Percentiles rank a stretch among this genome's conserved stretches.
Conservation (phyloP, 1,140 invertebrate species). For the Drosophila trapezifrons region DNA sequence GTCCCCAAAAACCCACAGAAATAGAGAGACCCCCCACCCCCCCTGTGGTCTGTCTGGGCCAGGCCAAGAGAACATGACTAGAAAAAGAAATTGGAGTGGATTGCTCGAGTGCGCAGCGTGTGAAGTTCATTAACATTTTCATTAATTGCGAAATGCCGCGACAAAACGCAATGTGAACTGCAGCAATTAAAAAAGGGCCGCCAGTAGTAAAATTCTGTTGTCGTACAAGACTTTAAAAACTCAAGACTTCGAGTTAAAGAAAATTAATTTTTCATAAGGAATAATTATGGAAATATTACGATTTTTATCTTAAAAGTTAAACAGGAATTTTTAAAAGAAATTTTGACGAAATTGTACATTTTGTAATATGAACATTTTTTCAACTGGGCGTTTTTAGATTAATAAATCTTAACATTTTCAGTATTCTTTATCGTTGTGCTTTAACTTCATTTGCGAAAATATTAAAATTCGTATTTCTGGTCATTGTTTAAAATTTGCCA, state of each 20-base stretch:
- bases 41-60: slow-evolving; percentile 33
- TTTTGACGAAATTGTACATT: no score
- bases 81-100: slow-evolving; percentile 58
- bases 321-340: no score
- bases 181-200: slow-evolving; percentile 65
- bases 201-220: slow-evolving; percentile 24
- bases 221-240: not conserved
- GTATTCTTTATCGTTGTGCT: no score
- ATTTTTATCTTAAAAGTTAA: no score
- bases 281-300: no score
- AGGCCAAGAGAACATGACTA: slow-evolving; percentile 51
- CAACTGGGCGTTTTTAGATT: no score
- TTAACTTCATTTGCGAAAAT: no score
- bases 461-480: no score
- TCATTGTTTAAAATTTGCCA: no score
- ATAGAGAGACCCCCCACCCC: slow-evolving; percentile 24
- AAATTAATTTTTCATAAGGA: no score
- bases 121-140: slow-evolving; percentile 84
- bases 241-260: not conserved
- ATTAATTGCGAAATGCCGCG: slow-evolving; percentile 78
- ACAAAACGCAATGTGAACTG: slow-evolving; percentile 61
- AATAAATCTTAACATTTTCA: no score
- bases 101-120: slow-evolving; percentile 72
- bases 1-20: slow-evolving; percentile 40
- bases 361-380: no score